phyloP scores from a whole-genome alignment of 2,888 invertebrate species.

The Volucella zonaria region DNA sequence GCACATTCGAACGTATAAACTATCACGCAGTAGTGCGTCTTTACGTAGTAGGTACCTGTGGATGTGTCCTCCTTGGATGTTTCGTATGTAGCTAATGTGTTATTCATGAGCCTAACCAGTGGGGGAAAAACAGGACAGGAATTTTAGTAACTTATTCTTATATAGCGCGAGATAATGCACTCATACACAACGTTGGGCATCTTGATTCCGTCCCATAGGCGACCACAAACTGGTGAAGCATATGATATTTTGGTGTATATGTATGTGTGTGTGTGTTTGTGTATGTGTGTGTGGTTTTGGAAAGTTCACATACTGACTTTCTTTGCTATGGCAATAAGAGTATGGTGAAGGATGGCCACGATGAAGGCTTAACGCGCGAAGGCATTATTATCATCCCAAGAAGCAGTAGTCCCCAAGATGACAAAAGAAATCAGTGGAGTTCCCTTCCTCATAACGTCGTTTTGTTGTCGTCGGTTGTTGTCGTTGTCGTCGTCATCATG shows the following conservation, averaged over 20 bases:
- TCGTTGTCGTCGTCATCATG: slow-evolving; percentile 38
- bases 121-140: slow-evolving; percentile 71
- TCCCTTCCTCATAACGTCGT: slow-evolving; percentile 71
- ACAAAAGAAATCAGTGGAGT: slow-evolving; percentile 73
- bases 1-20: slow-evolving; percentile 69
- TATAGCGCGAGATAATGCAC: slow-evolving; percentile 72
- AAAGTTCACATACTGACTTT: slow-evolving; percentile 69
- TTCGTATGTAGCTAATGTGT: slow-evolving; percentile 67
- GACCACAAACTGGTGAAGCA: slow-evolving; percentile 9
- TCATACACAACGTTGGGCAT: slow-evolving; percentile 35
- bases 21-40: slow-evolving; percentile 69
- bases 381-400: slow-evolving; percentile 69
- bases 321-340: slow-evolving; percentile 38
- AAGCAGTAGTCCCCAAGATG: slow-evolving; percentile 59
- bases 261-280: background rate
- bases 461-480: slow-evolving; percentile 48
- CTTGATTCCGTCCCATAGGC: slow-evolving; percentile 47
- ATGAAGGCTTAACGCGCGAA: slow-evolving; percentile 36
- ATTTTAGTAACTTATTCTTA: slow-evolving; percentile 74
- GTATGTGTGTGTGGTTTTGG: slow-evolving; percentile 67
- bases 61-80: slow-evolving; percentile 49
- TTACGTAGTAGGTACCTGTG: slow-evolving; percentile 43
- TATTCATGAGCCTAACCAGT: slow-evolving; percentile 70
- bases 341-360: slow-evolving; percentile 6
- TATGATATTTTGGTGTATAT: too few species aligned